These are phyloP conservation scores for Oxycera nigricornis DNA, from an alignment of 2,888 invertebrate species.

Conservation along the genomic window DNA sequence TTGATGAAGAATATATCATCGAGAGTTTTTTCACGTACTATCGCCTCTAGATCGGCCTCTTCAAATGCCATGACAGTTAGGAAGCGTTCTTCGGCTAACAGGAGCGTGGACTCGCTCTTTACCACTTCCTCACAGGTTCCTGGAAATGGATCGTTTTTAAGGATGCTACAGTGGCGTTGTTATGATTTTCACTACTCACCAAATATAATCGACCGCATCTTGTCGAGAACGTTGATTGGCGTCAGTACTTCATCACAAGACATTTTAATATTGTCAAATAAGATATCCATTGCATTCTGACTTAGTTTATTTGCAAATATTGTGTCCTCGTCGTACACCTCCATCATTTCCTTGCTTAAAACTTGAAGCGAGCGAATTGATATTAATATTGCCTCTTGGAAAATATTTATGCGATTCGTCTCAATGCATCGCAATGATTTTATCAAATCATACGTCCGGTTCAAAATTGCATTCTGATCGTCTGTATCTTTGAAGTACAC, in stretches of 20 bases:
- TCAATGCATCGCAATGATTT: neutral
- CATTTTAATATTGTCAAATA: neutral
- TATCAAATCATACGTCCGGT: neutral
- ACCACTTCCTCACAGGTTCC: neutral
- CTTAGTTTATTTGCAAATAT: neutral
- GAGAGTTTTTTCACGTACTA: neutral
- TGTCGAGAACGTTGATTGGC: neutral
- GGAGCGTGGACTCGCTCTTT: neutral
- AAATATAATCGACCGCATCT: neutral
- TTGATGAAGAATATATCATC: neutral
- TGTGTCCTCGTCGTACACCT: neutral
- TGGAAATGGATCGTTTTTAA: neutral
- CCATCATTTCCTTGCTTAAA: neutral
- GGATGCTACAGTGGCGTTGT: neutral
- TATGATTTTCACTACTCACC: neutral
- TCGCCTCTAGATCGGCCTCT: neutral
- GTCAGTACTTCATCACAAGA: neutral
- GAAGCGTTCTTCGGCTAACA: neutral
- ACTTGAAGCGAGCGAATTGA: neutral
- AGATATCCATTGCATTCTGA: neutral
- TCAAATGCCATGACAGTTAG: neutral
- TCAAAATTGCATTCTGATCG: neutral
- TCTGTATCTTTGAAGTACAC: neutral
- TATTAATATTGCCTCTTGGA: conserved; percentile 12
- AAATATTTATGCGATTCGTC: neutral